phyloP scores from a whole-genome alignment of 1,140 invertebrate species.

The Meteorus sp. region DNA sequence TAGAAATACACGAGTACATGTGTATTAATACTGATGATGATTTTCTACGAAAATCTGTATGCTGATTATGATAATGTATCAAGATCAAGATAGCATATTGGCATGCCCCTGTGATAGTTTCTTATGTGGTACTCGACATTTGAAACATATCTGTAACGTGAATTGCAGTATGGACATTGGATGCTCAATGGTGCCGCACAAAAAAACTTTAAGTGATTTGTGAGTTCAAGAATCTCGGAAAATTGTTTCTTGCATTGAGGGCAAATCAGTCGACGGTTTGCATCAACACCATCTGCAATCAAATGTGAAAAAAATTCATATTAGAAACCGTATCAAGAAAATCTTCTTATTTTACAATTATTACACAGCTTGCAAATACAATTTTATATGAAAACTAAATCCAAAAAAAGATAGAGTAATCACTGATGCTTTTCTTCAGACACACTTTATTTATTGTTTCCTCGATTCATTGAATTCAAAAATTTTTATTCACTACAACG shows the following conservation, averaged over 20 bases:
- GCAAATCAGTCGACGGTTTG: slow-evolving; percentile 31
- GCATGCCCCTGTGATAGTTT: slow-evolving; percentile 24
- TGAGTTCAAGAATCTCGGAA: slow-evolving; percentile 40
- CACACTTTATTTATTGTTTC: slow-evolving; percentile 5
- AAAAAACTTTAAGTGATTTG: slow-evolving; percentile 15
- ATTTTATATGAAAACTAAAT: not conserved
- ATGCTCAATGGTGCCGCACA: slow-evolving; percentile 26
- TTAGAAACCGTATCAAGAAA: not conserved
- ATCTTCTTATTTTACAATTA: too few relatives aligned
- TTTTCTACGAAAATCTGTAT: not conserved
- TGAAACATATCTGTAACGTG: slow-evolving; percentile 17
- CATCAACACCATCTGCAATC: not conserved
- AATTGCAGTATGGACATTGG: slow-evolving; percentile 38
- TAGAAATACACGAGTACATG: too few relatives aligned
- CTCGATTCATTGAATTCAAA: slow-evolving; percentile 21
- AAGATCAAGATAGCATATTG: slow-evolving; percentile 19
- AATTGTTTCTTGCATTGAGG: slow-evolving; percentile 43
- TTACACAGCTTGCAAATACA: too few relatives aligned
- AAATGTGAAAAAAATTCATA: not conserved
- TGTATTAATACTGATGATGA: too few relatives aligned
- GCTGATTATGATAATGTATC: slow-evolving; percentile 3
- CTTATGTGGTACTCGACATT: slow-evolving; percentile 33
- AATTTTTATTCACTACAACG: slow-evolving; percentile 38
- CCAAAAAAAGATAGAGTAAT: not conserved
- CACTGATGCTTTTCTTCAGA: not conserved